Base-by-base conservation (phyloP, 2,113 vertebrate genomes). In the Phalacrocorax pelagicus region DNA sequence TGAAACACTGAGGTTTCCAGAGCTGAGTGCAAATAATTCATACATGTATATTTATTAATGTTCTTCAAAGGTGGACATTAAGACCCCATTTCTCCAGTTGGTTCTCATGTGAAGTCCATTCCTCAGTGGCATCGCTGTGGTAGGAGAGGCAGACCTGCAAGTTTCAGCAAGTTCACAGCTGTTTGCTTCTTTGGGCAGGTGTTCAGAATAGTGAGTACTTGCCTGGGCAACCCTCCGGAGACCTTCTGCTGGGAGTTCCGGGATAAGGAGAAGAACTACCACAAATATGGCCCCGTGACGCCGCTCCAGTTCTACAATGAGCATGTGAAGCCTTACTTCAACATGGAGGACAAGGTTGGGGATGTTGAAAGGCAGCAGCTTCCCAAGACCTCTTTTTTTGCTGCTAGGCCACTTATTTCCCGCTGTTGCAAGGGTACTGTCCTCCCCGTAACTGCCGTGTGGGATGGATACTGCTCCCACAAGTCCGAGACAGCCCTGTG, bases 251-350 rank as follows among this genome's bases (percentile, higher is more conserved):
- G 99, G 99, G 99, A 99, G 83, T 99, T 99, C 98, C 97, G 99
- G 77, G 99, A 99, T 93, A 99, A 99, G 97, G 99, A 99, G 91
- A 99, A 99, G 97, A 99, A 97, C 88, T 99, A 99, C 95, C 98
- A 99, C 94, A 99, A 98, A 42, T 98, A 99, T 4, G 99, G 99
- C 67, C 99, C 99, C 5, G 61, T 99, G 90, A 98, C 99, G 34
- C 99, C 99, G 0, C 96, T 98, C 97, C 97, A 99, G 80, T 99
- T 99, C 98, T 99, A 99, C 98, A 98, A 71, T 5, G 98, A 99
- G 24, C 99, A 99, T 1, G 99, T 99, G 94, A 99, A 99, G 97
- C 99, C 99, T 10, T 91, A 99, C 74, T 99, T 99, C 98, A 99
- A 99, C 95, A 98, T 99, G 96, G 98, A 99, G 96, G 98, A 99